Evolutionary conservation across 2,888 invertebrate species (phyloP), one percentile per base, ranked within the genome.

Genomic region (Lepas anatifera): DNA sequence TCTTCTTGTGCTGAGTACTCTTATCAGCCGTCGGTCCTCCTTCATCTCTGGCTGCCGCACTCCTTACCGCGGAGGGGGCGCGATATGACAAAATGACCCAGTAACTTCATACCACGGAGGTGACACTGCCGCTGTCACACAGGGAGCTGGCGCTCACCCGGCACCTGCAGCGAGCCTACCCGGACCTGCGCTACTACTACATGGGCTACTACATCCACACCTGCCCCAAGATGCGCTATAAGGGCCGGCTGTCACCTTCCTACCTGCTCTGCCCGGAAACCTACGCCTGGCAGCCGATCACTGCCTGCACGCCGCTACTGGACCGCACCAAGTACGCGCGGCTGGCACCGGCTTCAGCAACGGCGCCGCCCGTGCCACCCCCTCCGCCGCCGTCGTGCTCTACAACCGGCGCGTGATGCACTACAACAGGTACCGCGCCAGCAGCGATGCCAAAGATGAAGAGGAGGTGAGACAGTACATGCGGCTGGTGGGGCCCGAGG

Each of bases 121-220:
- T n/a, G n/a, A n/a, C n/a, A n/a, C n/a, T 22, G 46, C 27, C 29
- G 73, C 73, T 82, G 77, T 79, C 76, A 80, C 83, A 75, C 79
- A 94, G 95, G 78, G 98, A 99, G 84, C 85, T 98, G 69, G 87
- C 87, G 69, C 87, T 95, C 75, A 89, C 89, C 0, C 85, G 90
- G 76, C 82, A 86, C 70, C 79, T 97, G 39, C 82, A 86, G 72
- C 80, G 81, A 69, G 74, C 78, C 22, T 63, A 48, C 41, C 86
- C 90, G 0, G 81, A 85, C 18, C 80, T 98, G 6, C 83, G 87
- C 77, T 90, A 89, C 81, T 99, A 99, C 80, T 99, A 98, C 81
- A 94, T 99, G 95, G 99, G 99, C 25, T 99, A 87, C 81, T 99
- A 99, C 78, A 95, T 99, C 75, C 95, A 98, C 79, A 87, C 91